Percentiles rank a stretch among this genome's conserved stretches.
Evolutionary conservation across 30 jellyfish, hydroid and myxozoan species (phyloP).

Genomic region (Mastigias papua): DNA sequence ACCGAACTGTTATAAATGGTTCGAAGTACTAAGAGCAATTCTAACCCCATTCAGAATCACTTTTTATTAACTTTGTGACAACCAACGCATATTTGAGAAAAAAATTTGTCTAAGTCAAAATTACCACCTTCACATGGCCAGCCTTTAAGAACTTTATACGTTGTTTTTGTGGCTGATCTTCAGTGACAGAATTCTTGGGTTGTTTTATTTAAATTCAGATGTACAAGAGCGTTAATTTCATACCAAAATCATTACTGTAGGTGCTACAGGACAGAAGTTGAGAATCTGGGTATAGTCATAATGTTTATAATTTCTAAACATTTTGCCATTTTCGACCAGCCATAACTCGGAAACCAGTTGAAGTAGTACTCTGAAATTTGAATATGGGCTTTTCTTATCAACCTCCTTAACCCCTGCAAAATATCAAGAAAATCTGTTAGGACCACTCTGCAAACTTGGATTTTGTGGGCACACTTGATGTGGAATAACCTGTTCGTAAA

Average conservation of each 20-base stretch:
- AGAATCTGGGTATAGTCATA: not conserved
- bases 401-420: not conserved
- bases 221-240: conserved; percentile 6
- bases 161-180: not conserved
- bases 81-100: not conserved
- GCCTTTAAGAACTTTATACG: not conserved
- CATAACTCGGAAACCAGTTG: not conserved
- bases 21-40: not conserved
- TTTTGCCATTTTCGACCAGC: not conserved
- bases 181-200: not conserved
- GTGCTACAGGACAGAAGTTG: conserved; percentile 16
- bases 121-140: not conserved
- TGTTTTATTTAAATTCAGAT: conserved; percentile 16
- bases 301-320: not conserved
- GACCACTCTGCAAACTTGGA: not conserved
- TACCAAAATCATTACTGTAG: conserved; percentile 18
- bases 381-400: not conserved
- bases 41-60: not conserved
- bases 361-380: not conserved
- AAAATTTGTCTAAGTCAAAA: not conserved
- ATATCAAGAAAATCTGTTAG: not conserved
- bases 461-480: not conserved
- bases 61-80: not conserved
- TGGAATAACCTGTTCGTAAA: not conserved
- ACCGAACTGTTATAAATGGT: not conserved